Base-by-base conservation (phyloP, 1,140 invertebrate species). In the Delia radicum region DNA sequence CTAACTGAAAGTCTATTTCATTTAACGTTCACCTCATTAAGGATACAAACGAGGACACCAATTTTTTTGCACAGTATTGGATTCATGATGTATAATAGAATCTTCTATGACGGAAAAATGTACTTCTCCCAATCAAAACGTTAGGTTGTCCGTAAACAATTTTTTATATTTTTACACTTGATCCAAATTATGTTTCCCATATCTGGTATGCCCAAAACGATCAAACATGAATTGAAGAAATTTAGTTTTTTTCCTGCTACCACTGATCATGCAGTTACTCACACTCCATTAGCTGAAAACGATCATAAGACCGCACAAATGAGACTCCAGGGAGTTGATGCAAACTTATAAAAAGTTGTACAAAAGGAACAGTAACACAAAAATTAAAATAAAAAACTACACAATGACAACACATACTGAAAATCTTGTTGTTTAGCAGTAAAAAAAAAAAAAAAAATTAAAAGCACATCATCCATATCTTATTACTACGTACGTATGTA, bases 291-390 rank as follows among this genome's bases (percentile, higher is more conserved):
- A 55, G 24, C 33, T 31, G 27, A 18, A 8, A 18, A 27, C 21
- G 69, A 73, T 33, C 26, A 73, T 27, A 48, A 27, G 33, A 15
- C n/a, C 18, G n/a, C 75, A 55, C 76, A 77, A 77, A 77, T 77
- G 76, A 77, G 76, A 48, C 76, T 65, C 28, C 46, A 71, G 76
- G 76, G 73, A 77, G 26, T 48, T 48, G 46, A 48, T 13, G n/a
- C n/a, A 33, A 7, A 33, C 33, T 12, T n/a, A n/a, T n/a, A n/a
- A n/a, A n/a, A n/a, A n/a, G n/a, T n/a, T n/a, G n/a, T n/a, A n/a
- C n/a, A n/a, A n/a, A n/a, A n/a, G n/a, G n/a, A n/a, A n/a, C n/a
- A n/a, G n/a, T 7, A 33, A 15, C 37, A 42, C 3, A 42, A 42
- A 42, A 10, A 42, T 4, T 5, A 55, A 55, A 55, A 33, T 6